These are phyloP conservation scores for Neosilurus hyrtlii DNA, from an alignment of 2,797 vertebrate species.

Conservation along the genomic window DNA sequence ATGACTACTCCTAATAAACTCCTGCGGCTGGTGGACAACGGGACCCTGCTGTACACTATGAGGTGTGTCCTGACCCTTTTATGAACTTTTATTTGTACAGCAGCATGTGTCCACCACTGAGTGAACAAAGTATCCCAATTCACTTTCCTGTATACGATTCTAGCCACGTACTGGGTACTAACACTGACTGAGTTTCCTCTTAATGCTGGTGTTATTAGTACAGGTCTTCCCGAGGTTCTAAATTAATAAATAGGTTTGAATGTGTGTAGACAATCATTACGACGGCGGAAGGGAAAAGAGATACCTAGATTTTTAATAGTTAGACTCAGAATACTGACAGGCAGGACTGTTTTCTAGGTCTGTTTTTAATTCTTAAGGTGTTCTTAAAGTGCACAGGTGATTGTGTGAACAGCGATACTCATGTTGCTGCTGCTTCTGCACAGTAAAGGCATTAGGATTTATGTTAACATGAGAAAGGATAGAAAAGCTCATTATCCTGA, in stretches of 20 bases:
- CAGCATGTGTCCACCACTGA: background rate
- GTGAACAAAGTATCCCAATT: background rate
- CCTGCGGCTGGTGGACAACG: constrained; percentile 94
- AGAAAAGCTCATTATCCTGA: background rate
- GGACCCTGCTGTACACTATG: constrained; percentile 97
- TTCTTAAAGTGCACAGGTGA: background rate
- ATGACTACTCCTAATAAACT: constrained; percentile 99
- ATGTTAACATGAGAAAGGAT: background rate
- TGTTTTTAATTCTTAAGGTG: background rate
- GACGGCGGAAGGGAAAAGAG: background rate
- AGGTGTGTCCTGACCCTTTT: constrained; percentile 72
- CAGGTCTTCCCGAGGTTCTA: background rate
- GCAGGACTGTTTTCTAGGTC: no score
- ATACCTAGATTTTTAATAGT: background rate
- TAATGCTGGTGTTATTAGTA: background rate
- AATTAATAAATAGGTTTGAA: background rate
- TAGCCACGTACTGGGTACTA: background rate
- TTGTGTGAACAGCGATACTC: background rate
- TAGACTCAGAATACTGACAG: background rate
- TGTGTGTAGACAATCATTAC: background rate
- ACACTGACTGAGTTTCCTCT: background rate
- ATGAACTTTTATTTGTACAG: background rate
- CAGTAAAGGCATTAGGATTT: background rate
- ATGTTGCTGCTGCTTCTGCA: background rate
- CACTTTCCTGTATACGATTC: background rate